Evolutionary conservation across 2,888 invertebrate species (phyloP).

Genomic region (Cerastis leucographa): DNA sequence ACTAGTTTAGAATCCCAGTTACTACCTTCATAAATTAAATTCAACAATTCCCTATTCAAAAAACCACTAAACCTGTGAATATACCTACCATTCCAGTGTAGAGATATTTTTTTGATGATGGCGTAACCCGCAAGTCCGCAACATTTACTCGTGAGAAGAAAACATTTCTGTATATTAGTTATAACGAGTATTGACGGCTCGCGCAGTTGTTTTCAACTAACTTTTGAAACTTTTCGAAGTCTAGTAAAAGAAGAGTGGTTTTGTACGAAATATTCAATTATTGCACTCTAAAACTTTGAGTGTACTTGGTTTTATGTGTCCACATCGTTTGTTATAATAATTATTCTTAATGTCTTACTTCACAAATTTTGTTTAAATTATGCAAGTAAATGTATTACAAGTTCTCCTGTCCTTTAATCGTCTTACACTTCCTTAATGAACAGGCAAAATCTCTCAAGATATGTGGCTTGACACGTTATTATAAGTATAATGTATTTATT

Average conservation of each 20-base stretch:
- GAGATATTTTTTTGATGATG: not conserved
- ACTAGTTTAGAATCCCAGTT: not conserved
- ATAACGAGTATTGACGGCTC: constrained; percentile 60
- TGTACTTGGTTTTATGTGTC: constrained; percentile 27
- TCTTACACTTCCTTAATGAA: not conserved
- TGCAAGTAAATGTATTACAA: not conserved
- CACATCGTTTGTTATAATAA: constrained; percentile 21
- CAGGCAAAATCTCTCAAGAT: constrained; percentile 1
- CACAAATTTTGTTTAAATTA: not conserved
- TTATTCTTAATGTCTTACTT: not conserved
- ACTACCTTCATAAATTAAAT: not conserved
- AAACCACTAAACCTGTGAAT: not conserved
- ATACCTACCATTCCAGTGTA: not conserved
- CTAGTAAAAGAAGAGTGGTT: constrained; percentile 53
- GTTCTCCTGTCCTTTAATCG: too few species aligned
- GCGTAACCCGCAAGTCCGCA: not conserved
- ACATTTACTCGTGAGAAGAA: constrained; percentile 8
- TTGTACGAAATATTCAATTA: constrained; percentile 62
- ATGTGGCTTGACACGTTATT: not conserved
- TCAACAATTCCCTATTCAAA: not conserved
- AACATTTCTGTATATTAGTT: constrained; percentile 60
- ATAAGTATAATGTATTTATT: not conserved
- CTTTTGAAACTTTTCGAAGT: constrained; percentile 53
- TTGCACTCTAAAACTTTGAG: constrained; percentile 48
- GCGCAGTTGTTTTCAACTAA: constrained; percentile 55